A percentile compares a stretch with the other conserved stretches of the same genome.
Evolutionary conservation across 2,113 vertebrate genomes (phyloP).

Genomic region (Etheostoma cragini): DNA sequence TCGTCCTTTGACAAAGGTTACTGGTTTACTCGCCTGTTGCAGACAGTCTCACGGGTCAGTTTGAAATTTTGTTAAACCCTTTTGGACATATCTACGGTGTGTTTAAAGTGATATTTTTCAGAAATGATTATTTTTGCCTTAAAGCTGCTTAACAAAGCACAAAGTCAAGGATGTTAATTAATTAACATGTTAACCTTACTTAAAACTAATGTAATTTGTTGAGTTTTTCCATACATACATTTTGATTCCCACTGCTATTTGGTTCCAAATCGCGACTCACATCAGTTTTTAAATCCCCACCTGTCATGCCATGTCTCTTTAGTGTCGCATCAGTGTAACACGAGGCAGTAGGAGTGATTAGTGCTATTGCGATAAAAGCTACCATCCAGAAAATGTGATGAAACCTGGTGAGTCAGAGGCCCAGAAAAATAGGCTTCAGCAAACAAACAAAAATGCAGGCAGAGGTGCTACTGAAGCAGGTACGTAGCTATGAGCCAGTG

Average conservation of each 20-base stretch:
- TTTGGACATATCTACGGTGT: background rate
- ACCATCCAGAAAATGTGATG: constrained; percentile 56
- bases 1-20: constrained; percentile 33
- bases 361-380: constrained; percentile 57
- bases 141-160: background rate
- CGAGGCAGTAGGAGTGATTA: constrained; percentile 43
- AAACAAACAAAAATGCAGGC: constrained; percentile 51
- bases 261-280: constrained; percentile 13
- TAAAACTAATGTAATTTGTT: background rate
- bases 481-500: constrained; percentile 24
- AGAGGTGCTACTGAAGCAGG: constrained; percentile 53
- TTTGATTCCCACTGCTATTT: background rate
- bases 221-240: background rate
- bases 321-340: constrained; percentile 16
- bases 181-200: background rate
- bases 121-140: background rate
- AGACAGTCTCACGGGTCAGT: background rate
- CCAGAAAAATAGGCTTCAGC: constrained; percentile 50
- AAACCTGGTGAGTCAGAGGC: constrained; percentile 46
- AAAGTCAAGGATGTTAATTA: background rate
- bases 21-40: constrained; percentile 26
- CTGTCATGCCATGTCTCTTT: constrained; percentile 28
- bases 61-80: background rate
- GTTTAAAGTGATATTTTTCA: background rate
- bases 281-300: constrained; percentile 19